Evolutionary conservation across 53 echinoderm and acorn worm species (phyloP).

Genomic region (Astropecten irregularis): DNA sequence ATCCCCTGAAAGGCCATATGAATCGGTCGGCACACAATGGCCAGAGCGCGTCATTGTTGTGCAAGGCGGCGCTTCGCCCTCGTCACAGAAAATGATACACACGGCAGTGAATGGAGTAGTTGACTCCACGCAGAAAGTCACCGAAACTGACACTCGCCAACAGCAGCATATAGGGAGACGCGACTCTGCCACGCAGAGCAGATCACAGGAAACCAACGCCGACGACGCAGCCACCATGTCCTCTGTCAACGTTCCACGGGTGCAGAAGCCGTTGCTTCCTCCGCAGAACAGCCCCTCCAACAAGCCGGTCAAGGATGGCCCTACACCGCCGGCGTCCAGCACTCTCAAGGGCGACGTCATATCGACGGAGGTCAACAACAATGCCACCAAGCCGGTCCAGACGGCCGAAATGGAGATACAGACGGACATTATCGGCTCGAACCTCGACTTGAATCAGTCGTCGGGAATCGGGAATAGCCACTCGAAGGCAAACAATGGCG

Average conservation of each 20-base stretch:
- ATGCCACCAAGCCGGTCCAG: neutral
- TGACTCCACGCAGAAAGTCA: slow-evolving; percentile 24
- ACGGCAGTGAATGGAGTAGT: slow-evolving; percentile 40
- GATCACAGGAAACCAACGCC: neutral
- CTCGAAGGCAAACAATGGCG: neutral
- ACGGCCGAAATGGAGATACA: slow-evolving; percentile 49
- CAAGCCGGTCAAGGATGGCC: neutral
- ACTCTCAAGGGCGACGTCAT: slow-evolving; percentile 12
- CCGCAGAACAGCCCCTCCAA: slow-evolving; percentile 6
- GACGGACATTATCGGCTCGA: slow-evolving; percentile 40
- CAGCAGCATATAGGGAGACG: slow-evolving; percentile 29
- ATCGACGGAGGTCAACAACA: slow-evolving; percentile 39
- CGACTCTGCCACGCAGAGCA: slow-evolving; percentile 22
- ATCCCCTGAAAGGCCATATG: slow-evolving; percentile 62
- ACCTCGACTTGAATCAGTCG: slow-evolving; percentile 39
- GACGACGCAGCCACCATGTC: slow-evolving; percentile 12
- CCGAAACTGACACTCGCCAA: slow-evolving; percentile 1
- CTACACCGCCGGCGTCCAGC: neutral
- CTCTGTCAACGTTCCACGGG: neutral
- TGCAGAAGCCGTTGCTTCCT: neutral
- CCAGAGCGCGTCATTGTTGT: slow-evolving; percentile 90
- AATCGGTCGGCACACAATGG: slow-evolving; percentile 93
- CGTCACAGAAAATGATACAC: slow-evolving; percentile 53
- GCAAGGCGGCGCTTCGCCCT: slow-evolving; percentile 56
- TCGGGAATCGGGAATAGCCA: neutral